Base-by-base conservation (phyloP, 2,797 vertebrate genomes). In the Psittacula derbiana region DNA sequence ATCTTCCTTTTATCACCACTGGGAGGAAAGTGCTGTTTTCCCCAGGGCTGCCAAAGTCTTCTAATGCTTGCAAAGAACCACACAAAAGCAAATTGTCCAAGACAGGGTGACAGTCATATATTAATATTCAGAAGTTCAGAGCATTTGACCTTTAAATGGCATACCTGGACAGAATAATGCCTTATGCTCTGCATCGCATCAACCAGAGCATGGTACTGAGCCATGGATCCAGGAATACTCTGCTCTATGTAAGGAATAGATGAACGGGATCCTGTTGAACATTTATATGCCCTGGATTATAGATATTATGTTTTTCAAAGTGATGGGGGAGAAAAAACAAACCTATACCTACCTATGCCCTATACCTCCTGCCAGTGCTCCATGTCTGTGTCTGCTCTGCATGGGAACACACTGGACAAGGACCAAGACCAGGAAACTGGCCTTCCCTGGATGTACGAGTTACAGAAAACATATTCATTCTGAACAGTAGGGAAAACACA, bases 51-150 rank as follows among this genome's bases (percentile, higher is more conserved):
- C 74, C 81, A 8, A 66, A 70, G 50, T 53, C 88, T 81, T 81
- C 71, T 58, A 88, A 92, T 55, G 70, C 89, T 92, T 65, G 30
- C 90, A 81, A 93, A n/a, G 50, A 97, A 95, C 31, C 46, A 66
- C 74, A 58, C 3, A 4, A 74, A 49, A 75, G 23, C 6, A 87
- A 67, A 43, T 52, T 18, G 43, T n/a, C 57, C 64, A 52, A 41
- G 67, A 23, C 28, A 82, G 41, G 27, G 31, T 78, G 81, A 80
- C 44, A 89, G 38, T 16, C 38, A 43, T 4, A 12, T 17, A 49
- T 69, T 24, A 30, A 53, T 84, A 11, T 33, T 62, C 46, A 73
- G n/a, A 78, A 49, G 44, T 31, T 84, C 38, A 74, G n/a, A 80
- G 58, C 21, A 31, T 60, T 19, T 62, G 67, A 70, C 69, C 74